phyloP scores from a whole-genome alignment of 1,140 invertebrate genomes.

The Lanistes nyassanus region DNA sequence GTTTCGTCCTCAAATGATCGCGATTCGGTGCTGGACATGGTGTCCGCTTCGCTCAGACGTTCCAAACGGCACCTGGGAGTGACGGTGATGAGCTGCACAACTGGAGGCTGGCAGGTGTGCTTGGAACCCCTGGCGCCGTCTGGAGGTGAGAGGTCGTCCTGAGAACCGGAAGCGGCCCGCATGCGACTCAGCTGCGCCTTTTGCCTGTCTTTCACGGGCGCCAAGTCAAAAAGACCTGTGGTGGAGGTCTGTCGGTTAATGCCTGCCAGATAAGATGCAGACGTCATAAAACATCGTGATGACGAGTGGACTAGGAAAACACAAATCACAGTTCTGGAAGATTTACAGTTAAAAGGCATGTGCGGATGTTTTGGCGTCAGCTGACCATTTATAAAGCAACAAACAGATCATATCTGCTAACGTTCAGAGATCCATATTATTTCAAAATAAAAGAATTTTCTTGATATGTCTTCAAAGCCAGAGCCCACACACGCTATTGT shows the following conservation, averaged over 20 bases:
- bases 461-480: no score
- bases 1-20: conserved; percentile 15
- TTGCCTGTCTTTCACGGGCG: conserved; percentile 15
- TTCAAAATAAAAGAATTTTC: no score
- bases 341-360: no score
- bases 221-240: conserved; percentile 14
- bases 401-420: no score
- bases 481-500: no score
- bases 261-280: background rate
- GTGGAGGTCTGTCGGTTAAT: conserved; percentile 24
- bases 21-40: conserved; percentile 24
- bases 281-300: no score
- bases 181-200: background rate
- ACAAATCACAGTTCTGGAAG: no score
- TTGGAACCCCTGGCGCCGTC: background rate
- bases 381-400: no score
- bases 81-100: background rate
- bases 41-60: conserved; percentile 20
- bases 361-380: no score
- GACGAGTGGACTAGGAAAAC: no score
- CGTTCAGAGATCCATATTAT: no score
- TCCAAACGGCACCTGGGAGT: conserved; percentile 7
- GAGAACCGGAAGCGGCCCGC: background rate
- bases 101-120: background rate
- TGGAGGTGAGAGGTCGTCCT: background rate